Evolutionary conservation across 2,113 vertebrate genomes (phyloP).

Genomic region (Notarius lentiginosus): DNA sequence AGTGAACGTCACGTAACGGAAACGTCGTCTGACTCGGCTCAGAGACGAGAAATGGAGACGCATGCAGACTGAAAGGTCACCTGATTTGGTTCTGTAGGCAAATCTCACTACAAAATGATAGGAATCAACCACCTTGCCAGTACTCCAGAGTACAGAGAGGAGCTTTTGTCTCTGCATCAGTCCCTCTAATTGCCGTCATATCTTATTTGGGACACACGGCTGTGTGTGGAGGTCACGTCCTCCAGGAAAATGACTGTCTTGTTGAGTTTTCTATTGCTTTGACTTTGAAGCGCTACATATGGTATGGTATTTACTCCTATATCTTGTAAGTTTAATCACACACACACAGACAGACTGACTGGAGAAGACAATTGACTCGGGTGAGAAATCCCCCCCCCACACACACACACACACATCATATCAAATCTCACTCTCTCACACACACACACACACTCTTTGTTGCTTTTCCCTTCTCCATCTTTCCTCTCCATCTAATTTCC

Average conservation of each 20-base stretch:
- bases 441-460: not conserved
- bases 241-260: conserved; percentile 5
- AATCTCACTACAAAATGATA: not conserved
- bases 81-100: not conserved
- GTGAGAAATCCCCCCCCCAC: not conserved
- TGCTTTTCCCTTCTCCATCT: conserved; percentile 1
- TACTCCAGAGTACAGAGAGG: not conserved
- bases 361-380: not conserved
- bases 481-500: conserved; percentile 30
- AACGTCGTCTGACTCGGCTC: not conserved
- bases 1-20: not conserved
- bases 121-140: not conserved
- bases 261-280: conserved; percentile 5
- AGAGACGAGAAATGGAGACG: not conserved
- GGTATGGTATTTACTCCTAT: not conserved
- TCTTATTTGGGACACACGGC: conserved; percentile 1
- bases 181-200: conserved; percentile 8
- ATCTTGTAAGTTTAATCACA: not conserved
- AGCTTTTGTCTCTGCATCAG: not conserved
- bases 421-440: not conserved
- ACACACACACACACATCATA: not conserved
- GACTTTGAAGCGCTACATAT: not conserved
- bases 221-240: conserved; percentile 6
- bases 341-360: not conserved
- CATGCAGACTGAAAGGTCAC: not conserved